Base-by-base conservation (phyloP, 2,797 vertebrate species). In the Acanthis flammea region DNA sequence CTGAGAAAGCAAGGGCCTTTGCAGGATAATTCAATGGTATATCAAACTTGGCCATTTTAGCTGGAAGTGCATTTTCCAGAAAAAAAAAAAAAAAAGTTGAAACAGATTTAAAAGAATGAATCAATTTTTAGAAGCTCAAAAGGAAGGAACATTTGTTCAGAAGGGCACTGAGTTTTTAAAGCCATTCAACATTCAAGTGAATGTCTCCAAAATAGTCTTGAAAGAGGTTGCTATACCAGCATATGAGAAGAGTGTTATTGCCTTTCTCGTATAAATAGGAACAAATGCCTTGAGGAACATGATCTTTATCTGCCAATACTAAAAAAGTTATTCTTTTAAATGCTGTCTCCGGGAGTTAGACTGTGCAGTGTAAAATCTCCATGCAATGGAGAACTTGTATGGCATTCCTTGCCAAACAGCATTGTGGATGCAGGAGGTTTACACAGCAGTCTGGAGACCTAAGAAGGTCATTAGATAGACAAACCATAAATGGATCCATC, bases 81-180 rank as follows among this genome's bases (percentile, higher is more conserved):
- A 79, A 71, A 39, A 39, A 13, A 37, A 37, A 37, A 37, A 62
- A 67, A 37, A 91, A 72, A 22, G 2, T 70, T 57, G 31, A 50
- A 79, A 41, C 25, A 57, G 37, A 91, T 79, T 88, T 86, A 75
- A 90, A 75, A 83, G 44, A 60, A 68, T 86, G n/a, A 90, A 80
- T 86, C 82, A 48, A 22, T 65, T 86, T 86, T 91, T 78, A 89
- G 89, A 92, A 67, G 47, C 70, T 72, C 77, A 39, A 89, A 87
- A 78, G 53, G 65, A 86, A 88, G 17, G 58, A 92, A 79, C 68
- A 68, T 82, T 89, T 93, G 78, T 86, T 92, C 80, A 82, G 86
- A 90, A 95, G 88, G 74, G n/a, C 72, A 71, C 39, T 54, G 84
- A 83, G 44, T 77, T 95, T 95, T 93, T 93, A 95, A 89, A 92